Percentiles rank a stretch among this genome's conserved stretches.
Evolutionary conservation across 2,888 invertebrate genomes (phyloP).

Genomic region (Eristalis arbustorum): DNA sequence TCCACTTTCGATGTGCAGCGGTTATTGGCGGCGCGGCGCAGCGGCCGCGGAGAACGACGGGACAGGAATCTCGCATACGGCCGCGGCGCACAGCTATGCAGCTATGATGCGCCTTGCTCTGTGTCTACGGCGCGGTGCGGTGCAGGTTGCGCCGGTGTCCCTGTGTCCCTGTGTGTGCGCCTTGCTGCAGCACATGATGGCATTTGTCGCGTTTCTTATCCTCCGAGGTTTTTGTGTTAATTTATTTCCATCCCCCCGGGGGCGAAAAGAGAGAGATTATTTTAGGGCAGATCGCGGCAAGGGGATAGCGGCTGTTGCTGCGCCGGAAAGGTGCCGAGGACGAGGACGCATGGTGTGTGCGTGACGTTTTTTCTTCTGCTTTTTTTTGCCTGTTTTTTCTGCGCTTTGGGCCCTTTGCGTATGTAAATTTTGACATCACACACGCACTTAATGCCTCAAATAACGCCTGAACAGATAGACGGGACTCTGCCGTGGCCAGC

Average conservation of each 20-base stretch:
- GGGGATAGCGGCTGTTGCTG: neutral
- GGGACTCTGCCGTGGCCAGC: conserved; percentile 29
- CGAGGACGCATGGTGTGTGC: conserved; percentile 14
- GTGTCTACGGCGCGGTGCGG: conserved; percentile 30
- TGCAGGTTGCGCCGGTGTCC: neutral
- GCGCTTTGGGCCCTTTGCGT: conserved; percentile 66
- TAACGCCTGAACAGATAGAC: conserved; percentile 62
- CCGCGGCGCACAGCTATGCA: conserved; percentile 37
- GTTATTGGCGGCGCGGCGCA: neutral
- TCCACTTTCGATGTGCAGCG: conserved; percentile 44
- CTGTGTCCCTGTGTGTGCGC: conserved; percentile 29
- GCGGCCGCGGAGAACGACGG: conserved; percentile 3
- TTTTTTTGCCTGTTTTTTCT: neutral
- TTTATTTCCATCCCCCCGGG: conserved; percentile 70
- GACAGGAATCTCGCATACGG: conserved; percentile 50
- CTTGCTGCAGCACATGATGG: conserved; percentile 63
- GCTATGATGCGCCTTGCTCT: conserved; percentile 53
- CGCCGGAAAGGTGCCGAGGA: conserved; percentile 22
- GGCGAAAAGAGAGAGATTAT: conserved; percentile 64
- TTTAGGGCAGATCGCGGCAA: conserved; percentile 49
- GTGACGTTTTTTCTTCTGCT: neutral
- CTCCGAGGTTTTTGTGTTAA: conserved; percentile 70
- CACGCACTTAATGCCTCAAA: conserved; percentile 72
- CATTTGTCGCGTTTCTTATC: conserved; percentile 71
- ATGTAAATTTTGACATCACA: conserved; percentile 74